phyloP scores from a whole-genome alignment of 2,113 vertebrate genomes.

The Atherinomorus stipes region DNA sequence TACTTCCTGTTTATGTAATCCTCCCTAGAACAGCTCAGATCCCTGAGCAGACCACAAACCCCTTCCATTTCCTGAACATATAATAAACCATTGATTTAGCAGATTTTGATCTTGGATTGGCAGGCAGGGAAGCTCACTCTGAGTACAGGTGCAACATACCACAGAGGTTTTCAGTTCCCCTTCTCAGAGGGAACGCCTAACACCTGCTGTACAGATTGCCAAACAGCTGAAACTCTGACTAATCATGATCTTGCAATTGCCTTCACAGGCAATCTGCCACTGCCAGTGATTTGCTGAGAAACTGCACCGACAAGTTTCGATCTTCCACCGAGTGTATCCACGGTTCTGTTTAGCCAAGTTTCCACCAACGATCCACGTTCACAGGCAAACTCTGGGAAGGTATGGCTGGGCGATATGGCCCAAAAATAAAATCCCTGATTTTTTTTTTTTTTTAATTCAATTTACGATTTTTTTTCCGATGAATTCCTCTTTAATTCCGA shows the following conservation, averaged over 20 bases:
- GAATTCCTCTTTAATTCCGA: too few relatives aligned
- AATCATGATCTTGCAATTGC: constrained; percentile 17
- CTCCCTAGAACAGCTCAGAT: constrained; percentile 43
- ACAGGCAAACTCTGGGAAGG: too few relatives aligned
- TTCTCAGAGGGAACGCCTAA: constrained; percentile 42
- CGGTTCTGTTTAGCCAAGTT: neutral
- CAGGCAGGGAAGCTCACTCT: neutral
- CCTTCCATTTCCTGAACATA: constrained; percentile 43
- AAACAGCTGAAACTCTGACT: constrained; percentile 6
- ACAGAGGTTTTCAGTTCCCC: neutral
- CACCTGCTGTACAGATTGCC: constrained; percentile 36
- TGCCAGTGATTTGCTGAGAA: constrained; percentile 21
- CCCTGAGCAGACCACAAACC: constrained; percentile 36
- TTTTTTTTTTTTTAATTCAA: too few relatives aligned
- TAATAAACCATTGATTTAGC: constrained; percentile 21
- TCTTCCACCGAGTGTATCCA: neutral
- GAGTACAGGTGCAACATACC: constrained; percentile 22
- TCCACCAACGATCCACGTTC: too few relatives aligned
- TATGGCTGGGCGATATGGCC: too few relatives aligned
- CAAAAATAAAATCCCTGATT: too few relatives aligned
- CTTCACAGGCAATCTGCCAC: constrained; percentile 22
- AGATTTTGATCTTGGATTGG: constrained; percentile 3
- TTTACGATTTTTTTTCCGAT: too few relatives aligned
- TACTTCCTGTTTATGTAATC: constrained; percentile 71
- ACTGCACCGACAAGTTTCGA: neutral